Base-by-base conservation (phyloP, 2,797 vertebrate genomes). In the Rhinophrynus dorsalis region DNA sequence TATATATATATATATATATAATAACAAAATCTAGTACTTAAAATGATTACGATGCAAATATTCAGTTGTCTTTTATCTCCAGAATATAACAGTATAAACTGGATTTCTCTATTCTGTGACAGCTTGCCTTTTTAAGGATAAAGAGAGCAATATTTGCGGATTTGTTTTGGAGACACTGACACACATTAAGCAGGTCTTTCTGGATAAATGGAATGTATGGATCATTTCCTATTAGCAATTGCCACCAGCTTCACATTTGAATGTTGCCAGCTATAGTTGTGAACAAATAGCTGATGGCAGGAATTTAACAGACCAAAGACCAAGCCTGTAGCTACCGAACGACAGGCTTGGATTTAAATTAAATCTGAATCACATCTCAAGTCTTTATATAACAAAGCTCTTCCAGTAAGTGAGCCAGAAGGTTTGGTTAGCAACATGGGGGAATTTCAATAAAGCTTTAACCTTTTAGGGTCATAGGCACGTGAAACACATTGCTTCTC, bases 251-350 rank as follows among this genome's bases (percentile, higher is more conserved):
- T 11, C 2, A 35, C 6, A 35, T 35, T 35, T 5, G 33, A n/a
- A n/a, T n/a, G n/a, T 40, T 26, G 33, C 47, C 15, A 10, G 48
- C 3, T 44, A 21, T 12, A 10, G 10, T 33, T 5, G 30, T 35
- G 52, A 67, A 56, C 63, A 56, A 67, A 57, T 58, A 27, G 54
- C 52, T 67, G 40, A 23, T 54, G 29, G 40, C 52, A 59, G 54
- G 32, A 50, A 48, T 35, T 40, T 38, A 48, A 29, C 30, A 50
- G 66, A 29, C 55, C 51, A 32, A 60, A 24, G 40, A n/a, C 26
- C 23, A 21, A n/a, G 55, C 37, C 33, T 18, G 57, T 17, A 23
- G 33, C 47, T n/a, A n/a, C n/a, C n/a, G n/a, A n/a, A n/a, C n/a
- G n/a, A n/a, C n/a, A n/a, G n/a, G n/a, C 30, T 11, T 10, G 55